Evolutionary conservation across 1,140 invertebrate species (phyloP).

Genomic region (Orchestia grillus): DNA sequence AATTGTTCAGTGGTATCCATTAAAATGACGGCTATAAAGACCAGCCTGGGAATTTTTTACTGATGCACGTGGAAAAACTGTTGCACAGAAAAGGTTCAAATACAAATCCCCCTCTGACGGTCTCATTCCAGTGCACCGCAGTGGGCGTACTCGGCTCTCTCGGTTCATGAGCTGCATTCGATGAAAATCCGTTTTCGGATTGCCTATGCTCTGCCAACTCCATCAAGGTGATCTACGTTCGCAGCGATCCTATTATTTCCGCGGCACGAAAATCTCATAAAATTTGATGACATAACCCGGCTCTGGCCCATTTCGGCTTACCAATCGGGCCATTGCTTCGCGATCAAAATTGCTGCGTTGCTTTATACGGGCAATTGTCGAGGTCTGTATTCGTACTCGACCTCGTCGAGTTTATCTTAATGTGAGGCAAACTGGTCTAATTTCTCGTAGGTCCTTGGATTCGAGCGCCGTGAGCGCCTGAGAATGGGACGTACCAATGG

Average conservation of each 20-base stretch:
- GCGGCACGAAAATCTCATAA: constrained; percentile 29
- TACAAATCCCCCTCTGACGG: too few species aligned
- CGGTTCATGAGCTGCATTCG: neutral
- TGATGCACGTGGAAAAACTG: neutral
- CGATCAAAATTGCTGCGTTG: constrained; percentile 17
- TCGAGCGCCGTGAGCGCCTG: neutral
- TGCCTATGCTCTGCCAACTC: constrained; percentile 13
- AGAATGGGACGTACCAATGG: neutral
- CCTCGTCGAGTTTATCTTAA: neutral
- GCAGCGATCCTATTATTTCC: constrained; percentile 40
- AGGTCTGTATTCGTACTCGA: neutral
- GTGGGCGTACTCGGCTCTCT: neutral
- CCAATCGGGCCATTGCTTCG: constrained; percentile 16
- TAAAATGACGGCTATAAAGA: neutral
- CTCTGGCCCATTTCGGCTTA: neutral
- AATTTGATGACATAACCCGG: constrained; percentile 44
- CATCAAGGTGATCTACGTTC: constrained; percentile 41
- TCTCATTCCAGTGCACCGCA: neutral
- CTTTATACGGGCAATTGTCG: neutral
- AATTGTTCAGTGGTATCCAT: neutral
- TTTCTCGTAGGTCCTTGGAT: neutral
- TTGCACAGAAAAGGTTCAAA: neutral
- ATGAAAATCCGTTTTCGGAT: neutral
- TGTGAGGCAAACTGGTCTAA: neutral
- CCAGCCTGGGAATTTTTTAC: neutral